These are phyloP conservation scores for Scrobipalpa atriplicella DNA, from an alignment of 2,888 invertebrate species.

Conservation along the genomic window DNA sequence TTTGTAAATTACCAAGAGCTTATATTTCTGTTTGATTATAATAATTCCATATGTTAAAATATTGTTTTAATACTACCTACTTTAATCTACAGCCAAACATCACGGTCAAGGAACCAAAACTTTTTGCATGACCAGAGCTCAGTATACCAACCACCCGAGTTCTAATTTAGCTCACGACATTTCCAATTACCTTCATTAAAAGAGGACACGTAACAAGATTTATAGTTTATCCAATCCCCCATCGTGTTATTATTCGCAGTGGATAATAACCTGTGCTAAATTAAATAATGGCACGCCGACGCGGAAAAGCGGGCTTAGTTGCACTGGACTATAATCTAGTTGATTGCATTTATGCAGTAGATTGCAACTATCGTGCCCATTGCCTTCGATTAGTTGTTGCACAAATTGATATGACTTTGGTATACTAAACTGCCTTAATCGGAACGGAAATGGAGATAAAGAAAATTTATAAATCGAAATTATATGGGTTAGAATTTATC, in stretches of 20 bases:
- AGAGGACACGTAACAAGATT: conserved; percentile 39
- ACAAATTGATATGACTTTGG: neutral
- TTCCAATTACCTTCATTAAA: conserved; percentile 47
- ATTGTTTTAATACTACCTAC: too few species aligned
- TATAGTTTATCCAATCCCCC: conserved; percentile 33
- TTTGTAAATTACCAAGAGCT: too few species aligned
- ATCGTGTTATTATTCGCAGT: conserved; percentile 42
- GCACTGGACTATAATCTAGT: conserved; percentile 34
- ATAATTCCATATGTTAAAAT: too few species aligned
- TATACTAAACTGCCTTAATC: neutral
- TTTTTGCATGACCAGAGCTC: neutral
- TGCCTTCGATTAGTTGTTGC: neutral
- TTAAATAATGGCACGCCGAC: conserved; percentile 42
- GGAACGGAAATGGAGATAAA: neutral
- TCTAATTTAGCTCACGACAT: conserved; percentile 49
- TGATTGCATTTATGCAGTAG: conserved; percentile 39
- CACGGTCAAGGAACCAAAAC: neutral
- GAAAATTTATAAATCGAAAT: neutral
- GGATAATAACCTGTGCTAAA: conserved; percentile 31
- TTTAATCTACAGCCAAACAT: neutral
- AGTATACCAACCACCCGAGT: conserved; percentile 15
- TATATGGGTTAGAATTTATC: neutral
- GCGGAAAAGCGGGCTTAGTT: conserved; percentile 48
- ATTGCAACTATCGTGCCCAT: conserved; percentile 13
- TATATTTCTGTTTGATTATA: too few species aligned